These are phyloP conservation scores for Meleagris gallopavo DNA, from an alignment of 2,113 vertebrate genomes.

Conservation along the genomic window DNA sequence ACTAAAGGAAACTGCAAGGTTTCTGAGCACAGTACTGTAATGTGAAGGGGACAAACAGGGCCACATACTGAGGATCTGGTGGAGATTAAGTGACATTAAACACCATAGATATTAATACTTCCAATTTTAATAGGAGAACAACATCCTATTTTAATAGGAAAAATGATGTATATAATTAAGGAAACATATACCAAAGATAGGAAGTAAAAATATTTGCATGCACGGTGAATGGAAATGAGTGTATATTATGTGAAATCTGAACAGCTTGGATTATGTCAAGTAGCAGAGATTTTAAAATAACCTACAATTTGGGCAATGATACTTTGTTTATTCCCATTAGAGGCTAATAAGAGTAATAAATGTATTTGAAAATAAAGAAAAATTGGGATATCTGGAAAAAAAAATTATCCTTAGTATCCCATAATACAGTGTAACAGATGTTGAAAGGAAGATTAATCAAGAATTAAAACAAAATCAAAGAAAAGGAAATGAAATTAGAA, in stretches of 20 bases:
- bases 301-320: not conserved
- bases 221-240: not conserved
- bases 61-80: not conserved
- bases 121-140: too few species aligned
- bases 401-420: not conserved
- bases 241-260: not conserved
- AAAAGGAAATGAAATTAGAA: not conserved
- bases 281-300: not conserved
- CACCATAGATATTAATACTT: not conserved
- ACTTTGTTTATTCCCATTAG: not conserved
- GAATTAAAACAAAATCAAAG: not conserved
- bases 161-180: not conserved
- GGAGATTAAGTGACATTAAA: not conserved
- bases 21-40: not conserved
- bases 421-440: not conserved
- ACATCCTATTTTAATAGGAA: not conserved
- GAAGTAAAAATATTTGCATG: not conserved
- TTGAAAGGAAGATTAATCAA: not conserved
- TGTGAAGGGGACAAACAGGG: not conserved
- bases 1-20: accelerated
- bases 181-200: not conserved
- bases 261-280: not conserved
- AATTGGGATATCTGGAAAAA: not conserved
- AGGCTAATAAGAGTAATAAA: not conserved
- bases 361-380: not conserved